phyloP scores from a whole-genome alignment of 2,888 invertebrate species.

The Scaptomyza reducta region DNA sequence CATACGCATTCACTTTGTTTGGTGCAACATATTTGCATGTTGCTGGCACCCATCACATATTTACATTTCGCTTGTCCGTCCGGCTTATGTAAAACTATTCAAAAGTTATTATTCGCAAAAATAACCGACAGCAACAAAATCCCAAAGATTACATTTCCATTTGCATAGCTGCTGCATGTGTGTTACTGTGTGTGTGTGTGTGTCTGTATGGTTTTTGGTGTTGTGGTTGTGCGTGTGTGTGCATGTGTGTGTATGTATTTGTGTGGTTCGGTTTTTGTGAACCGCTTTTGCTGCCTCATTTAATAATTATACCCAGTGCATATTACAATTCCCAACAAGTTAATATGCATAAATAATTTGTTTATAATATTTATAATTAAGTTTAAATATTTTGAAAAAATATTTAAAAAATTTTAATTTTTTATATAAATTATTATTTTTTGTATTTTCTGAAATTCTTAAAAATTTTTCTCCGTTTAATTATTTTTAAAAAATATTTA shows the following conservation, averaged over 20 bases:
- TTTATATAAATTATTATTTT: too few relatives aligned
- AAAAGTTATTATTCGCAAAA: conserved; percentile 34
- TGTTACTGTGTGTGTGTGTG: background rate
- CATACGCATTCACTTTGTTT: conserved; percentile 1
- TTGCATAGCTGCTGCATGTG: background rate
- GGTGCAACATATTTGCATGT: conserved; percentile 41
- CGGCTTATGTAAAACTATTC: conserved; percentile 29
- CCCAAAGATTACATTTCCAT: conserved; percentile 24
- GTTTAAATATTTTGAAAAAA: too few relatives aligned
- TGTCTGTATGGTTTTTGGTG: background rate
- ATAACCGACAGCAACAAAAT: conserved; percentile 22
- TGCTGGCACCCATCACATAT: conserved; percentile 36
- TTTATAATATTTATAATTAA: too few relatives aligned
- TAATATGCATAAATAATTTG: too few relatives aligned
- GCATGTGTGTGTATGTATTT: background rate
- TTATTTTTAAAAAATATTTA: too few relatives aligned
- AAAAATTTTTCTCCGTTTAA: too few relatives aligned
- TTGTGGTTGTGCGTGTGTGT: background rate
- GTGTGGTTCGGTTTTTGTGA: background rate
- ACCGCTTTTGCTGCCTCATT: conserved; percentile 30
- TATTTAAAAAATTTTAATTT: too few relatives aligned
- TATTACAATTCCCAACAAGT: background rate
- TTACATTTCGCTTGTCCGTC: conserved; percentile 28
- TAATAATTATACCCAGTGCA: conserved; percentile 10
- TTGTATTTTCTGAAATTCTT: too few relatives aligned